Conservation (phyloP, 2,113 vertebrate genomes). For the Alethe diademata region DNA sequence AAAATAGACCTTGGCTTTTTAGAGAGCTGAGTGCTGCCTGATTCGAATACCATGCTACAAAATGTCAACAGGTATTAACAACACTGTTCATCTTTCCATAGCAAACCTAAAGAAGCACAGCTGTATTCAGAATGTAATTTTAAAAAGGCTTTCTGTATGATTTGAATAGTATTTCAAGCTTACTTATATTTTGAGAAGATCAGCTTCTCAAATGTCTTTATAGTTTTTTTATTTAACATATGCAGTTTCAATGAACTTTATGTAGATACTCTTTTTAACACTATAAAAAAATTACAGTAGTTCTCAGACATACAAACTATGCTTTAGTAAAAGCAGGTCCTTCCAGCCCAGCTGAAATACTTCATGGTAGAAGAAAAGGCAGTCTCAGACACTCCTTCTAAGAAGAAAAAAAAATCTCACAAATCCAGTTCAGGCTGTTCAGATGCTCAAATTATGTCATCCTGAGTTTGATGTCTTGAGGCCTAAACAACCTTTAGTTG, state of each 20-base stretch:
- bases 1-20: background rate
- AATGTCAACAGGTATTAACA: constrained; percentile 37
- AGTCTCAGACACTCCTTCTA: background rate
- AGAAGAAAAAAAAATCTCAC: background rate
- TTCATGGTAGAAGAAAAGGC: background rate
- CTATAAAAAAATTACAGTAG: background rate
- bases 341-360: background rate
- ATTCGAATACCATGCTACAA: constrained; percentile 30
- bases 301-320: background rate
- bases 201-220: background rate
- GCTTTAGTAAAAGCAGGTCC: background rate
- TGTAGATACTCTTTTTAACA: background rate
- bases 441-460: background rate
- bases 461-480: background rate
- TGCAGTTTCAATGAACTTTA: background rate
- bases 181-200: background rate
- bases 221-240: background rate
- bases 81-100: background rate
- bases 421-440: background rate
- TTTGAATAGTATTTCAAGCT: background rate
- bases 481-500: background rate
- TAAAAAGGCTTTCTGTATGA: background rate
- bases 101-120: background rate
- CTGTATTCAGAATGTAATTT: background rate
- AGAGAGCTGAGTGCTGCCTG: background rate